Base-by-base conservation (phyloP, 1,140 invertebrate species). In the Venustaconcha ellipsiformis region DNA sequence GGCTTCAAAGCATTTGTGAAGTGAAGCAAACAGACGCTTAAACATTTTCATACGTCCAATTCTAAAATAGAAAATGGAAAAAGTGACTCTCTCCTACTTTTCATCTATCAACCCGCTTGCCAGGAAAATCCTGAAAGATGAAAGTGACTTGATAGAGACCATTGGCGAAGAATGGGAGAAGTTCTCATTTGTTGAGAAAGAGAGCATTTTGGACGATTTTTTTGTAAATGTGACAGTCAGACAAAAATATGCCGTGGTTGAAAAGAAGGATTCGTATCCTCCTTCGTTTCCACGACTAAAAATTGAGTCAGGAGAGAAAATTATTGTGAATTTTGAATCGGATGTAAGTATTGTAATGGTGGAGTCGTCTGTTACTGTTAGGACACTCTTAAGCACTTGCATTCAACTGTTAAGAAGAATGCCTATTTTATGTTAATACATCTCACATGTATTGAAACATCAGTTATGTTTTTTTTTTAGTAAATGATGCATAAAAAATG, bases 251-350 rank as follows among this genome's bases (percentile, higher is more conserved):
- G 23, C 63, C 8, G 30, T 62, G 11, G 56, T 65, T 13, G 57
- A 55, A 48, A 74, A 74, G 69, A 26, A 59, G 56, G 23, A 74
- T 63, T 68, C 65, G 18, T 74, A 74, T 48, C 66, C 56, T 12
- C 59, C 62, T 13, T 74, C 72, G n/a, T 74, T 74, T 57, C 72
- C 72, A 5, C 69, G 69, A 18, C 67, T 74, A 1, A 60, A 68
- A 68, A 59, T 74, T 74, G 72, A 74, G 57, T 68, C 72, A 11
- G 72, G 72, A 68, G 72, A 74, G n/a, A 74, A 74, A 58, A 74
- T 74, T 20, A 64, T 74, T 6, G 72, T 74, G 15, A 67, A 74
- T 48, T 74, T 74, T 74, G 72, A 74, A 59, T 68, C 67, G 62
- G 72, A 74, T 69, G 72, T 74, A 68, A 74, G 72, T 67, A 5